A percentile compares a stretch with the other conserved stretches of the same genome.
phyloP scores from a whole-genome alignment of 1,140 invertebrate genomes.

The Microplitis mediator region DNA sequence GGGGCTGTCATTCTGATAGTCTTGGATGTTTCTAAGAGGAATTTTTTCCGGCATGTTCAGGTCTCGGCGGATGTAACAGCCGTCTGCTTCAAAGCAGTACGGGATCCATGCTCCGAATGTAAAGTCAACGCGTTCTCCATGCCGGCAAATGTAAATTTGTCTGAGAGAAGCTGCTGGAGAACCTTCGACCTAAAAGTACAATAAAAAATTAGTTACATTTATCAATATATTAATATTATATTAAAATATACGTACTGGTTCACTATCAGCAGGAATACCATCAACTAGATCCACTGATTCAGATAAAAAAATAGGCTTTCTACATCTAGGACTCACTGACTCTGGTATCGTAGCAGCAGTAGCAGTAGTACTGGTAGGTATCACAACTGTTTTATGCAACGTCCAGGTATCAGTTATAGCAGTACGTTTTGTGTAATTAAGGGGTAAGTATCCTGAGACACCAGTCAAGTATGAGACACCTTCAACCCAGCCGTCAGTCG shows the following conservation, averaged over 20 bases:
- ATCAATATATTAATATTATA: too few relatives aligned
- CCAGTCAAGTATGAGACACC: slow-evolving; percentile 89
- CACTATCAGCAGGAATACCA: slow-evolving; percentile 47
- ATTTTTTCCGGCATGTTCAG: slow-evolving; percentile 86
- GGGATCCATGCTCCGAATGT: slow-evolving; percentile 89
- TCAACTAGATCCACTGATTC: slow-evolving; percentile 61
- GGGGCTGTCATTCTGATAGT: slow-evolving; percentile 83
- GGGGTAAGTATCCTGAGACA: slow-evolving; percentile 76
- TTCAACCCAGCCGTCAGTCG: slow-evolving; percentile 84
- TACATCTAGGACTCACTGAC: slow-evolving; percentile 41
- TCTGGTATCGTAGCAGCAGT: slow-evolving; percentile 4
- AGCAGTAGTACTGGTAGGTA: slow-evolving; percentile 49
- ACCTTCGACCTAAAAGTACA: slow-evolving; percentile 44
- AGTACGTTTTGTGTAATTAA: slow-evolving; percentile 80
- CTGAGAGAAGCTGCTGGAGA: slow-evolving; percentile 51
- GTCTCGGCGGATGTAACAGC: slow-evolving; percentile 80
- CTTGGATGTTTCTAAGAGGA: slow-evolving; percentile 67
- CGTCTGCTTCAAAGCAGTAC: slow-evolving; percentile 82
- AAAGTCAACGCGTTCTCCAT: slow-evolving; percentile 90
- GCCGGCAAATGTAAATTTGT: slow-evolving; percentile 79
- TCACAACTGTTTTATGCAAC: slow-evolving; percentile 73
- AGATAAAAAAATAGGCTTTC: slow-evolving; percentile 55
- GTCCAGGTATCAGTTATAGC: slow-evolving; percentile 92
- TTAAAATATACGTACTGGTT: slow-evolving; percentile 44
- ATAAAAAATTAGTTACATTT: too few relatives aligned